phyloP scores from a whole-genome alignment of 2,113 vertebrate species.

The Trogon melanurus region DNA sequence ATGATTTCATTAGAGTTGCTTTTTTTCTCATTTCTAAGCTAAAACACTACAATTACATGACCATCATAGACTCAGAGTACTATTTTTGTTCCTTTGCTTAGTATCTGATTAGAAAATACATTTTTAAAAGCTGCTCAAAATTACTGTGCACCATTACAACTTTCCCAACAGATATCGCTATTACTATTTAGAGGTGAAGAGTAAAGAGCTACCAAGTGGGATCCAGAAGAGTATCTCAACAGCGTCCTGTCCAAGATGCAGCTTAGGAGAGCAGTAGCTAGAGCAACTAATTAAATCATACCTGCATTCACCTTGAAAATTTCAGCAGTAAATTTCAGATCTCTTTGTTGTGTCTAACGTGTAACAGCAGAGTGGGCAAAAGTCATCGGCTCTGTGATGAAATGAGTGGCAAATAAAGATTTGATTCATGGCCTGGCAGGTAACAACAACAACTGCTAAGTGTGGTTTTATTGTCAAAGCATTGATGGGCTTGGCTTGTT shows the following conservation, averaged over 20 bases:
- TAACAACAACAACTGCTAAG: not conserved
- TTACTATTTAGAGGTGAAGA: not conserved
- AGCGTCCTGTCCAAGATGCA: not conserved
- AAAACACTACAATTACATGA: not conserved
- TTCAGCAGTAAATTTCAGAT: not conserved
- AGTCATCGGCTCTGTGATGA: not conserved
- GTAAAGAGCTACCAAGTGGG: not conserved
- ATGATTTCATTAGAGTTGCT: not conserved
- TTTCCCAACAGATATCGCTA: not conserved
- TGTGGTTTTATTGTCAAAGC: not conserved
- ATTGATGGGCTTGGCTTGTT: not conserved
- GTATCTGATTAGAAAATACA: not conserved
- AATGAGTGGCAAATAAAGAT: not conserved
- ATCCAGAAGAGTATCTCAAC: not conserved
- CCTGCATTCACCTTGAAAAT: not conserved
- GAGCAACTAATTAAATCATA: not conserved
- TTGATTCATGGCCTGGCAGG: not conserved
- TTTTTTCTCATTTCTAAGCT: conserved; percentile 11
- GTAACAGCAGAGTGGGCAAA: not conserved
- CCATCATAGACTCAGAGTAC: not conserved
- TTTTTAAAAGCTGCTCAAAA: not conserved
- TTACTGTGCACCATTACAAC: not conserved
- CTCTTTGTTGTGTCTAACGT: not conserved
- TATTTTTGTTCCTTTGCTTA: not conserved
- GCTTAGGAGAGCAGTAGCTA: not conserved